Conservation (phyloP, 2,888 invertebrate genomes). For the Megamerina dolium region DNA sequence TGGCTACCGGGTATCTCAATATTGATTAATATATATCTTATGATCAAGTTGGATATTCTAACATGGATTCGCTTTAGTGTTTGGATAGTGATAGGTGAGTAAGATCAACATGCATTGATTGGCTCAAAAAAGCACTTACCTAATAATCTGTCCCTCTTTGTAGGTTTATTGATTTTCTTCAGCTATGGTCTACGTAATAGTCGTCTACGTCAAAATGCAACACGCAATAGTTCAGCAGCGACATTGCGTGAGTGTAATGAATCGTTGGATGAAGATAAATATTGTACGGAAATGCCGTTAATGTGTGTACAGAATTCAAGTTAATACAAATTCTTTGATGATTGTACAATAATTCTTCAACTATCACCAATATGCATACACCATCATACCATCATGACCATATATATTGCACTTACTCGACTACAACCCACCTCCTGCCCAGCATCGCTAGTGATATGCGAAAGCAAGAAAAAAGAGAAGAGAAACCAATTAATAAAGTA, state of each 20-base stretch:
- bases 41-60: conserved; percentile 57
- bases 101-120: background rate
- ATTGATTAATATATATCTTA: conserved; percentile 75
- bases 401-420: background rate
- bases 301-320: conserved; percentile 21
- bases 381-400: background rate
- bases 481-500: background rate
- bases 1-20: conserved; percentile 75
- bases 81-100: conserved; percentile 72
- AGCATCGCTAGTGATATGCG: too few relatives aligned
- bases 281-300: conserved; percentile 21
- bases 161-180: conserved; percentile 57
- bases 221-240: conserved; percentile 24
- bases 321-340: conserved; percentile 4
- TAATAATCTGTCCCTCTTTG: conserved; percentile 16
- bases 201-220: conserved; percentile 30
- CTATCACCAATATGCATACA: background rate
- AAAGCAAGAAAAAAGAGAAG: background rate
- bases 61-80: conserved; percentile 81
- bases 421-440: too few relatives aligned
- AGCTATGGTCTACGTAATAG: conserved; percentile 57
- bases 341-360: too few relatives aligned
- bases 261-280: conserved; percentile 13
- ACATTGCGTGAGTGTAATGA: conserved; percentile 26
- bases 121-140: background rate